These are phyloP conservation scores for Coleophora deauratella DNA, from an alignment of 2,888 invertebrate species.

Conservation along the genomic window DNA sequence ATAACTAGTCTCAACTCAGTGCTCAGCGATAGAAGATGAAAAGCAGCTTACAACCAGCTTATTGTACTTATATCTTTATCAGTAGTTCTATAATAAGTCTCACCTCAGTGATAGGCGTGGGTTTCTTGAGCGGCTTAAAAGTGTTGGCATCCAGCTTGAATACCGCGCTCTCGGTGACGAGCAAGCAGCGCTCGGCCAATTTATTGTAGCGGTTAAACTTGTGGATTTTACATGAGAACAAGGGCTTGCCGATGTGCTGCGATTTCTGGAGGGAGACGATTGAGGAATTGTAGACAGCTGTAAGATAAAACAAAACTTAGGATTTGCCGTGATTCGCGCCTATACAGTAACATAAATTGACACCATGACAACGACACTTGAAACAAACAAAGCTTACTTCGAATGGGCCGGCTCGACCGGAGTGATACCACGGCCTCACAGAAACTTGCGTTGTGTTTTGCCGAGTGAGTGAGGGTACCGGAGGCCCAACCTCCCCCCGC, in stretches of 20 bases:
- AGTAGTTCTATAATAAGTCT: slow-evolving; percentile 3
- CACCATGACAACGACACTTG: no score
- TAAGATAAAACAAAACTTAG: neutral
- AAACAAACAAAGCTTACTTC: no score
- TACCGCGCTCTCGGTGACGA: slow-evolving; percentile 88
- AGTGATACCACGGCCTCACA: no score
- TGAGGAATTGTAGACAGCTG: slow-evolving; percentile 46
- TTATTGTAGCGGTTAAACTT: slow-evolving; percentile 83
- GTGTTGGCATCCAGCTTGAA: slow-evolving; percentile 91
- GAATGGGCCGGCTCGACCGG: no score
- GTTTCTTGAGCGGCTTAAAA: slow-evolving; percentile 90
- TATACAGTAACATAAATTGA: no score
- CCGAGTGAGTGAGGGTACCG: no score
- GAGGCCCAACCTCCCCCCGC: no score
- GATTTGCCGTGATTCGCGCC: no score
- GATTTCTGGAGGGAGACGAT: slow-evolving; percentile 40
- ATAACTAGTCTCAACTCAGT: neutral
- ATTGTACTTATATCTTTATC: neutral
- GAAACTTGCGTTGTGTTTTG: no score
- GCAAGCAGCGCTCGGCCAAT: slow-evolving; percentile 89
- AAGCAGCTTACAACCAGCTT: no score
- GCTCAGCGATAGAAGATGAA: neutral
- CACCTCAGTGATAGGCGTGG: slow-evolving; percentile 85
- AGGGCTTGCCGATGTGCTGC: slow-evolving; percentile 48
- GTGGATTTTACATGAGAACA: slow-evolving; percentile 80